A percentile compares a stretch with the other conserved stretches of the same genome.
phyloP scores from a whole-genome alignment of 2,888 invertebrate genomes.

The Cataglyphis albicans region DNA sequence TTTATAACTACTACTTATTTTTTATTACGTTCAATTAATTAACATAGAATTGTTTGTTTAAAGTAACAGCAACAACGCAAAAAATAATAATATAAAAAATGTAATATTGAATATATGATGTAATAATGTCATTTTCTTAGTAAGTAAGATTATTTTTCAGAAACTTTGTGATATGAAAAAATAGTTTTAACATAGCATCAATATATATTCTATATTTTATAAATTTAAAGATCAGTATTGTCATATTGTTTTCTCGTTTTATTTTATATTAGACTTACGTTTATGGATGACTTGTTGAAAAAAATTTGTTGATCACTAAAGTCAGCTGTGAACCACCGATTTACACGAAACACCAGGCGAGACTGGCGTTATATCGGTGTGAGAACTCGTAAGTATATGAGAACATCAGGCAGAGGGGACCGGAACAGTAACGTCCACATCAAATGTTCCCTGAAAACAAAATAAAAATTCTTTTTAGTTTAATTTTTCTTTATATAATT shows the following conservation, averaged over 20 bases:
- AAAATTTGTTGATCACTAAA: slow-evolving; percentile 15
- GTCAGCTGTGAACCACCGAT: background rate
- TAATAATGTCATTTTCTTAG: background rate
- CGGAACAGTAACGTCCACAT: slow-evolving; percentile 61
- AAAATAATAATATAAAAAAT: background rate
- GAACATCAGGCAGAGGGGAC: slow-evolving; percentile 51
- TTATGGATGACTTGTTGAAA: slow-evolving; percentile 4
- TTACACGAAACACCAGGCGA: slow-evolving; percentile 34
- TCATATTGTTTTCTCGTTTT: background rate
- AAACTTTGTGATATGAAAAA: background rate
- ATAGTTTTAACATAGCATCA: background rate
- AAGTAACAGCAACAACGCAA: background rate
- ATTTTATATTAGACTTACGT: slow-evolving; percentile 43
- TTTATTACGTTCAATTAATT: slow-evolving; percentile 5
- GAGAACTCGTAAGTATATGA: slow-evolving; percentile 39
- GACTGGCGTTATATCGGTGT: slow-evolving; percentile 57
- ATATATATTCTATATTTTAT: slow-evolving; percentile 1
- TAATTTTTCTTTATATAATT: background rate
- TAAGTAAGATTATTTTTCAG: background rate
- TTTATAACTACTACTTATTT: background rate
- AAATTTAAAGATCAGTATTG: slow-evolving; percentile 1
- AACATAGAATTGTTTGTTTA: background rate
- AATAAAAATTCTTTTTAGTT: background rate
- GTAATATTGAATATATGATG: background rate
- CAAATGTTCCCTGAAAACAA: background rate